phyloP scores from a whole-genome alignment of 2,797 vertebrate species.

The Oceanodroma leucorhoa region DNA sequence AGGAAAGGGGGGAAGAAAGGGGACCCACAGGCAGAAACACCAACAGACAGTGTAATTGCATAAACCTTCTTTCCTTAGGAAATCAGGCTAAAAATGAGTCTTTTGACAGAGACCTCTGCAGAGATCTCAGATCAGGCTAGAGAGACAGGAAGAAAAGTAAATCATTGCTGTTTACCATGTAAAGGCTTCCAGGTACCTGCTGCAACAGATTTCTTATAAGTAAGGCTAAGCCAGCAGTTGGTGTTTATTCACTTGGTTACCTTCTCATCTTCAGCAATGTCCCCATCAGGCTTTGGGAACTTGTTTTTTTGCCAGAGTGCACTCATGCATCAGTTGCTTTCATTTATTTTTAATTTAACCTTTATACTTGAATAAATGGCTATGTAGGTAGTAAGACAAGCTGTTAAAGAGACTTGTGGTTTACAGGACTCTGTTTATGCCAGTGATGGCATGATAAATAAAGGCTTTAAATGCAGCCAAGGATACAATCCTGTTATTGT shows the following conservation, averaged over 20 bases:
- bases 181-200: background rate
- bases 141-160: background rate
- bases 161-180: background rate
- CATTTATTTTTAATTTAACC: conserved; percentile 48
- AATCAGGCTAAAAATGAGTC: background rate
- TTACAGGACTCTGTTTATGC: background rate
- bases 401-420: conserved; percentile 6
- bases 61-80: background rate
- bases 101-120: background rate
- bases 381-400: background rate
- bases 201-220: background rate
- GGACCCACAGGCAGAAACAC: background rate
- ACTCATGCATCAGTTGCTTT: conserved; percentile 17
- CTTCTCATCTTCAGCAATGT: background rate
- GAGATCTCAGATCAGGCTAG: background rate
- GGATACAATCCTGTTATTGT: background rate
- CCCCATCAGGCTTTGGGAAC: background rate
- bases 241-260: conserved; percentile 28
- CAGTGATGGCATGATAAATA: conserved; percentile 6
- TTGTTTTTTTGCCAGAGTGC: background rate
- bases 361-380: background rate
- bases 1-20: background rate
- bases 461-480: background rate
- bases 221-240: background rate
- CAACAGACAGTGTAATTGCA: background rate